These are phyloP conservation scores for Geococcyx californianus DNA, from an alignment of 2,113 vertebrate species.

Conservation along the genomic window DNA sequence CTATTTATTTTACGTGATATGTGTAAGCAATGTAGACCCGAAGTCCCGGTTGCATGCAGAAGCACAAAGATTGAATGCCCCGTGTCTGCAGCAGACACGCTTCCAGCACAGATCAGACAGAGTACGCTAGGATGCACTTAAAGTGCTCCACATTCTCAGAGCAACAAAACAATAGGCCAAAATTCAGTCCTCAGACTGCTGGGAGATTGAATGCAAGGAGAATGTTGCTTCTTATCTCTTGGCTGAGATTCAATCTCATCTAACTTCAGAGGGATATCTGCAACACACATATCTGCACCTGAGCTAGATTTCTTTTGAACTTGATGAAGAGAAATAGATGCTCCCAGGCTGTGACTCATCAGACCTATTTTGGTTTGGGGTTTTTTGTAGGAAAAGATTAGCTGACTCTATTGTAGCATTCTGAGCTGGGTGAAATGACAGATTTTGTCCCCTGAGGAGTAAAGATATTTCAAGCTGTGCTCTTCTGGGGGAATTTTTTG, in stretches of 20 bases:
- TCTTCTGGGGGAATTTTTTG: not conserved
- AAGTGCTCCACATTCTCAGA: not conserved
- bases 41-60: accelerated
- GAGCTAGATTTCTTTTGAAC: not conserved
- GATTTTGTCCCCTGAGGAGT: not conserved
- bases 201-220: not conserved
- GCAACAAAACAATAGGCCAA: not conserved
- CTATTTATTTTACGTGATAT: accelerated
- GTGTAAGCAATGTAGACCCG: accelerated
- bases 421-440: not conserved
- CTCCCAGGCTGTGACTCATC: not conserved
- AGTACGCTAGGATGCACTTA: not conserved
- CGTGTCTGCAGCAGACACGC: not conserved
- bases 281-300: not conserved
- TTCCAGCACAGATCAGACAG: not conserved
- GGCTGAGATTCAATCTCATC: not conserved
- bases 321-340: not conserved
- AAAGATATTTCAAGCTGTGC: not conserved
- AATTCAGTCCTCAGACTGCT: not conserved
- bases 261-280: not conserved
- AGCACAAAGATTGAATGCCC: not conserved
- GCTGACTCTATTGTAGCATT: not conserved
- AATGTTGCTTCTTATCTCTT: not conserved
- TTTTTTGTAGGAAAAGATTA: not conserved
- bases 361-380: not conserved